Evolutionary conservation across 2,113 vertebrate species (phyloP).

Genomic region (Brachirus orientalis): DNA sequence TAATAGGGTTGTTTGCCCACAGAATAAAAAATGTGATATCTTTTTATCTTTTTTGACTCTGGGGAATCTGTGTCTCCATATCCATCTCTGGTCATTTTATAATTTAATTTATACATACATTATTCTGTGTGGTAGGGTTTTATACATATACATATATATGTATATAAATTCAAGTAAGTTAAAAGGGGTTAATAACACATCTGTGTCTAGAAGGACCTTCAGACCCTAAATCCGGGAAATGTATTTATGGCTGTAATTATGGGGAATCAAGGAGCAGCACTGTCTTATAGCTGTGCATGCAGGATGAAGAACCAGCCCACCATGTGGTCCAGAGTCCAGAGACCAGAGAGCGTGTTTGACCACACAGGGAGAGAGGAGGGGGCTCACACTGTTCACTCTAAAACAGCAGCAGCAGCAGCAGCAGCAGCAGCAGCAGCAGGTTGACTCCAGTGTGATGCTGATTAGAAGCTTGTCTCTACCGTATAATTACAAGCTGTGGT

Average conservation of each 20-base stretch:
- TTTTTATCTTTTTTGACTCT: no score
- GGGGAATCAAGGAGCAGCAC: constrained; percentile 27
- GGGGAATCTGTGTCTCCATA: no score
- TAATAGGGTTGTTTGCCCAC: no score
- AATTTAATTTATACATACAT: no score
- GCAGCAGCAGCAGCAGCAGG: constrained; percentile 15
- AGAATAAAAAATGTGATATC: no score
- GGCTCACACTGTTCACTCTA: not conserved
- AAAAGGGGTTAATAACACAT: not conserved
- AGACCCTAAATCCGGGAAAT: constrained; percentile 31
- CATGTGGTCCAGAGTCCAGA: constrained; percentile 32
- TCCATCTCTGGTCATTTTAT: no score
- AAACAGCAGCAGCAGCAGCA: not conserved
- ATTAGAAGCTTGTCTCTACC: constrained; percentile 54
- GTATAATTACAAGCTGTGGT: constrained; percentile 40
- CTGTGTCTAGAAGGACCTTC: constrained; percentile 14
- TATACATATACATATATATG: no score
- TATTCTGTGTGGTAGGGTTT: no score
- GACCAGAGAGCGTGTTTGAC: constrained; percentile 33
- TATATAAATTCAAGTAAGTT: not conserved
- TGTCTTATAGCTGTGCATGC: constrained; percentile 41
- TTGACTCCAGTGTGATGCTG: constrained; percentile 23
- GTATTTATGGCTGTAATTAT: constrained; percentile 63
- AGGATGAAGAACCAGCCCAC: constrained; percentile 36
- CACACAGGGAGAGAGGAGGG: constrained; percentile 51